A percentile compares a stretch with the other conserved stretches of the same genome.
phyloP scores from a whole-genome alignment of 2,888 invertebrate genomes.

The Leucophora obtusa region DNA sequence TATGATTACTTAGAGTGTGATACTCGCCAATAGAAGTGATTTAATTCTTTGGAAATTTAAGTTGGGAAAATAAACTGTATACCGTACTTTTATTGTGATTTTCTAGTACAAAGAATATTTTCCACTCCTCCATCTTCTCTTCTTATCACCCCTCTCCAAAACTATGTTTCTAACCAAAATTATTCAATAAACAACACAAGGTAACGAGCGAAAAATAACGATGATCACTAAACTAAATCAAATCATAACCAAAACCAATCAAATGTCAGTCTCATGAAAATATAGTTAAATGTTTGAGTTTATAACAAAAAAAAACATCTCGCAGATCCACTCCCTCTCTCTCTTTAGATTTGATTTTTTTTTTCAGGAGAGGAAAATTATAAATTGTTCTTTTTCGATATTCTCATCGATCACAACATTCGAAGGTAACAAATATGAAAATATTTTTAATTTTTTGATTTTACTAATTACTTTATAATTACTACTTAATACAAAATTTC shows the following conservation, averaged over 20 bases:
- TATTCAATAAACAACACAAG: conserved; percentile 58
- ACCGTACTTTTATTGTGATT: not conserved
- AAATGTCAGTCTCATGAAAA: conserved; percentile 53
- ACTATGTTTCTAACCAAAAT: conserved; percentile 45
- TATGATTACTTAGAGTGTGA: not conserved
- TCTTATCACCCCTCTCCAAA: conserved; percentile 22
- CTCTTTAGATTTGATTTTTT: not conserved
- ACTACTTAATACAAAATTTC: conserved; percentile 40
- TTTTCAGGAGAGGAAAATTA: not conserved
- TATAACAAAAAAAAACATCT: not conserved
- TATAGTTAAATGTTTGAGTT: not conserved
- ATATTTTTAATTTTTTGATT: conserved; percentile 27
- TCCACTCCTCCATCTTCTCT: not conserved
- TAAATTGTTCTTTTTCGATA: not conserved
- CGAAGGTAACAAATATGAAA: conserved; percentile 13
- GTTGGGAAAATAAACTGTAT: not conserved
- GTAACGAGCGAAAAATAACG: conserved; percentile 60
- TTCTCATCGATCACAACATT: conserved; percentile 17
- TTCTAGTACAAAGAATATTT: not conserved
- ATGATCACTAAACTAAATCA: conserved; percentile 60
- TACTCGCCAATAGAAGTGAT: conserved; percentile 48
- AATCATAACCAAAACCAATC: conserved; percentile 43
- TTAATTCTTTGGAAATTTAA: conserved; percentile 44
- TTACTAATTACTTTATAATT: conserved; percentile 32
- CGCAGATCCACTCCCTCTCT: not conserved